Conservation (phyloP, 35 echinoderm and acorn worm genomes). For the Eucidaris tribuloides region DNA sequence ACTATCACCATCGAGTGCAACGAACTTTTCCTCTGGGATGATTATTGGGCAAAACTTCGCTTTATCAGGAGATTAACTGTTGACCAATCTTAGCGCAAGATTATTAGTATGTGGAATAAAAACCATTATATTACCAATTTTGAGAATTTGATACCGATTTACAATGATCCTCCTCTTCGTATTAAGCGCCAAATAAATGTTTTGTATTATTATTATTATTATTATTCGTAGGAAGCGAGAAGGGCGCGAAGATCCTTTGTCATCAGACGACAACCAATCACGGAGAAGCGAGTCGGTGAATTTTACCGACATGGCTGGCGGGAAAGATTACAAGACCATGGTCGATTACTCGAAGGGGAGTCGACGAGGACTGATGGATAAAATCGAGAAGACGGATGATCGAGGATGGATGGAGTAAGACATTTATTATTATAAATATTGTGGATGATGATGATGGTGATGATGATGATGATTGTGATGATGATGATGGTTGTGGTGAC, state of each 20-base stretch:
- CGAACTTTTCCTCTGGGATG: no score
- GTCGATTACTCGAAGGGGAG: slow-evolving; percentile 59
- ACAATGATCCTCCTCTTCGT: no score
- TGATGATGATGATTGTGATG: background rate
- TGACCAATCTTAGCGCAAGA: no score
- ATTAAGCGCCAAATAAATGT: no score
- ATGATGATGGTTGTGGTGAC: no score
- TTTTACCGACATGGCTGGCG: slow-evolving; percentile 29
- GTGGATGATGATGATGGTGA: no score
- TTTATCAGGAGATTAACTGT: no score
- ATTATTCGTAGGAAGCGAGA: background rate
- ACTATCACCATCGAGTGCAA: no score
- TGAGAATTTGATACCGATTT: no score
- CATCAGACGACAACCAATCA: slow-evolving; percentile 34
- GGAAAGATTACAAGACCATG: slow-evolving; percentile 54
- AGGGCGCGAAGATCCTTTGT: slow-evolving; percentile 8
- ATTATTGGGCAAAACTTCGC: no score
- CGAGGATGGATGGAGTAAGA: slow-evolving; percentile 77
- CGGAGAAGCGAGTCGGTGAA: background rate
- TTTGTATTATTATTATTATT: background rate
- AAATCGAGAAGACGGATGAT: slow-evolving; percentile 39
- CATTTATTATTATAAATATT: slow-evolving; percentile 15
- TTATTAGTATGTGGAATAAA: no score
- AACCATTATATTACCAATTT: no score
- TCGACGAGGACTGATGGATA: slow-evolving; percentile 39